These are phyloP conservation scores for Gryon sp. DNA, from an alignment of 1,140 invertebrate species.

Conservation along the genomic window DNA sequence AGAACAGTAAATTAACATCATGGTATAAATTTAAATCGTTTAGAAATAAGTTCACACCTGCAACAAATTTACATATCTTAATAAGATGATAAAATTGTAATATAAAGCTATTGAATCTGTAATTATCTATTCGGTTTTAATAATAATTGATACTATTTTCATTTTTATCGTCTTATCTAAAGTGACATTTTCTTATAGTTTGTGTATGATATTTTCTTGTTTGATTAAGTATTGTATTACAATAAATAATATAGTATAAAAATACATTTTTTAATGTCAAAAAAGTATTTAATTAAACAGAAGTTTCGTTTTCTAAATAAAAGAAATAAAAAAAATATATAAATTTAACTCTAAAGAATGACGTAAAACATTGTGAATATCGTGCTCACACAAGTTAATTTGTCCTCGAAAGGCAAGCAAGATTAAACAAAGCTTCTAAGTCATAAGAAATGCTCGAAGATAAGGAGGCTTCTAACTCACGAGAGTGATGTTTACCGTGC, in stretches of 20 bases:
- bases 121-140: no score
- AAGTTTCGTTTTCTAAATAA: neutral
- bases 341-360: slow-evolving; percentile 2
- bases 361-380: slow-evolving; percentile 46
- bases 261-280: no score
- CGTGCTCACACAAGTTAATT: slow-evolving; percentile 49
- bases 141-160: no score
- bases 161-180: no score
- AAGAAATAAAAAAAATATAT: neutral
- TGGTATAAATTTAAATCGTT: slow-evolving; percentile 26
- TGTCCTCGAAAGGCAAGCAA: slow-evolving; percentile 41
- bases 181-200: no score
- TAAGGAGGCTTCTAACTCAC: slow-evolving; percentile 43
- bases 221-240: no score
- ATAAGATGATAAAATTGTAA: slow-evolving; percentile 22
- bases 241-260: no score
- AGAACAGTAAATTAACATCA: slow-evolving; percentile 7
- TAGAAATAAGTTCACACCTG: slow-evolving; percentile 41
- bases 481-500: no score
- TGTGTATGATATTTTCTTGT: no score
- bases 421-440: slow-evolving; percentile 62
- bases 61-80: slow-evolving; percentile 33
- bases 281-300: no score
- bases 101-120: no score
- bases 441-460: slow-evolving; percentile 45